phyloP scores from a whole-genome alignment of 2,888 invertebrate genomes.

The Troglohyphantes excavatus region DNA sequence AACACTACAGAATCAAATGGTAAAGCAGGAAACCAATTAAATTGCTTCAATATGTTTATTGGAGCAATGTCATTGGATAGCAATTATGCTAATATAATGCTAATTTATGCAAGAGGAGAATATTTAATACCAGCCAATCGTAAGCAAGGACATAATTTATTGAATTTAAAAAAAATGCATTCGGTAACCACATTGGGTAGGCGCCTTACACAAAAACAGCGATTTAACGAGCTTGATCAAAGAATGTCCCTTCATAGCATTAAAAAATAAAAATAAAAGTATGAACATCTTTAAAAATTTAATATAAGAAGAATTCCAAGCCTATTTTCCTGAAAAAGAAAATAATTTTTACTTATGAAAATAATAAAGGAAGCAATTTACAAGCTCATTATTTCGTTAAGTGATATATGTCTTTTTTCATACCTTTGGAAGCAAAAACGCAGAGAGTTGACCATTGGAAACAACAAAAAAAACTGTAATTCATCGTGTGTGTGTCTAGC shows the following conservation, averaged over 20 bases:
- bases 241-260: constrained; percentile 39
- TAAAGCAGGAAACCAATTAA: too few relatives aligned
- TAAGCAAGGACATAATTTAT: too few relatives aligned
- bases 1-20: too few relatives aligned
- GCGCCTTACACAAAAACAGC: constrained; percentile 60
- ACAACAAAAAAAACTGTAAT: constrained; percentile 40
- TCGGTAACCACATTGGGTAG: neutral
- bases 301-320: constrained; percentile 38
- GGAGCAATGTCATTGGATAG: too few relatives aligned
- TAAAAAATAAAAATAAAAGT: constrained; percentile 29
- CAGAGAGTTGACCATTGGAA: constrained; percentile 32
- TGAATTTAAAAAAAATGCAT: neutral
- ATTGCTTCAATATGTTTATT: too few relatives aligned
- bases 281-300: constrained; percentile 43
- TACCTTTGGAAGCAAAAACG: constrained; percentile 53
- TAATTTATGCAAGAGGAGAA: too few relatives aligned
- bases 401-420: constrained; percentile 40
- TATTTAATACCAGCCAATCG: too few relatives aligned
- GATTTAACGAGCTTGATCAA: constrained; percentile 73
- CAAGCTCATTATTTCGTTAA: constrained; percentile 77
- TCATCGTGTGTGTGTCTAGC: constrained; percentile 64
- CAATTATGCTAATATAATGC: too few relatives aligned
- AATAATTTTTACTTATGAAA: constrained; percentile 51
- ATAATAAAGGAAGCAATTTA: constrained; percentile 58
- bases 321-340: constrained; percentile 61